These are phyloP conservation scores for Oscheius onirici DNA, from an alignment of 2,888 invertebrate genomes.

Conservation along the genomic window DNA sequence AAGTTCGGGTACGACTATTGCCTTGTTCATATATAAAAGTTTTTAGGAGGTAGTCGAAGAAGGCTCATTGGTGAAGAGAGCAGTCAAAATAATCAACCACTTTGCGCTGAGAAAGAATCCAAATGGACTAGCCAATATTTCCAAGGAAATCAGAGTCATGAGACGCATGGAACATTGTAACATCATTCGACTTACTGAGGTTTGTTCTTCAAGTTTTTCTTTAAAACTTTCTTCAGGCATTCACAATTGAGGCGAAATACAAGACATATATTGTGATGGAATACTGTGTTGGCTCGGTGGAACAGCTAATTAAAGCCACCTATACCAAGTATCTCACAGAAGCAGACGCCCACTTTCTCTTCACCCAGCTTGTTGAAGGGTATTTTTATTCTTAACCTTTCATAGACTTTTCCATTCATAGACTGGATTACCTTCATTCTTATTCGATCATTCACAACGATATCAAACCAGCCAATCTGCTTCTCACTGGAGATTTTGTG, in stretches of 20 bases:
- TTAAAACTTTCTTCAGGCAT: conserved; percentile 75
- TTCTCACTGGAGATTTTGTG: conserved; percentile 87
- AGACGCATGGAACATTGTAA: conserved; percentile 89
- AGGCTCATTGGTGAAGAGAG: conserved; percentile 78
- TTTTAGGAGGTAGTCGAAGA: conserved; percentile 60
- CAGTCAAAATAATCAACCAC: conserved; percentile 93
- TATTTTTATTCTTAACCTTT: conserved; percentile 73
- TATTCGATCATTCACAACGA: conserved; percentile 95
- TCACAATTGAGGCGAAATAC: conserved; percentile 93
- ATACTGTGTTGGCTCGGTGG: conserved; percentile 88
- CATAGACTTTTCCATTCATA: conserved; percentile 17
- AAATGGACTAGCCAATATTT: conserved; percentile 70
- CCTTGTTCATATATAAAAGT: too few species aligned
- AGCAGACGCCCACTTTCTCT: conserved; percentile 76
- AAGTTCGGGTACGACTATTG: conserved; percentile 84
- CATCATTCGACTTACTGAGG: conserved; percentile 83
- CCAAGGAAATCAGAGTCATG: conserved; percentile 86
- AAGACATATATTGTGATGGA: conserved; percentile 98
- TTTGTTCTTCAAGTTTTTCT: conserved; percentile 1
- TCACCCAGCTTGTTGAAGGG: conserved; percentile 89
- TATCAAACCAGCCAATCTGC: conserved; percentile 95
- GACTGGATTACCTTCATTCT: conserved; percentile 63
- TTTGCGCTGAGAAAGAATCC: conserved; percentile 52
- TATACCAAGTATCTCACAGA: conserved; percentile 37
- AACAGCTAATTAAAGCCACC: conserved; percentile 79